Conservation (phyloP, 2,113 vertebrate species). For the Cryptomyrus ogoouensis region DNA sequence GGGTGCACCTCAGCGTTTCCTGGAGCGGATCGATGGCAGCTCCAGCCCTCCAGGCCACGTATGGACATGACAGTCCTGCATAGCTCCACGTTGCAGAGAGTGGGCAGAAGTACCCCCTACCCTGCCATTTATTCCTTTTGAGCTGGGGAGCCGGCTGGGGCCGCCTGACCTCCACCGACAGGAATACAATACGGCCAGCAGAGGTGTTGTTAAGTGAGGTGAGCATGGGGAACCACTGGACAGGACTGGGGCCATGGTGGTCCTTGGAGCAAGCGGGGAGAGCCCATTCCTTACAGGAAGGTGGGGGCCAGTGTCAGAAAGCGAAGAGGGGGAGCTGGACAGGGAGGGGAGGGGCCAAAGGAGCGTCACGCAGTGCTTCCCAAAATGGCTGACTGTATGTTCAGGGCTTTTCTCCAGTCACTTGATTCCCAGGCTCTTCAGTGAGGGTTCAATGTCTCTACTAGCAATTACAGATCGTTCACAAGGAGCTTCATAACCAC, state of each 20-base stretch:
- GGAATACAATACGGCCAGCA: background rate
- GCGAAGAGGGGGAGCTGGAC: background rate
- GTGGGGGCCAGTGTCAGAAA: background rate
- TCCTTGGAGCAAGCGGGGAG: background rate
- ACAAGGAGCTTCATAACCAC: background rate
- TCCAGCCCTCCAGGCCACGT: background rate
- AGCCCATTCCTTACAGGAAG: background rate
- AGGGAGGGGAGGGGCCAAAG: background rate
- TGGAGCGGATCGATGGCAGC: background rate
- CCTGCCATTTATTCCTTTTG: background rate
- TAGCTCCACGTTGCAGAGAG: background rate
- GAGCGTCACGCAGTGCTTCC: background rate
- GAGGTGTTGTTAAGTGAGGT: background rate
- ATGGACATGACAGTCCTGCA: background rate
- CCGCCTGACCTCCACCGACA: background rate
- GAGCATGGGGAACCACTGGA: background rate
- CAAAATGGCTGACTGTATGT: background rate
- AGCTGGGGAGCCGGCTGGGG: background rate
- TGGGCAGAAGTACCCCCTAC: background rate
- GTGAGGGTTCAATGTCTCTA: background rate
- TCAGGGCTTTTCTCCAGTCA: background rate
- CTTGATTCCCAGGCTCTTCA: background rate
- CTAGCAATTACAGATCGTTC: background rate
- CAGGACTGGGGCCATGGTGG: background rate
- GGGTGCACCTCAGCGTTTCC: background rate